Conservation (phyloP, 2,113 vertebrate genomes). For the Aptenodytes patagonicus region DNA sequence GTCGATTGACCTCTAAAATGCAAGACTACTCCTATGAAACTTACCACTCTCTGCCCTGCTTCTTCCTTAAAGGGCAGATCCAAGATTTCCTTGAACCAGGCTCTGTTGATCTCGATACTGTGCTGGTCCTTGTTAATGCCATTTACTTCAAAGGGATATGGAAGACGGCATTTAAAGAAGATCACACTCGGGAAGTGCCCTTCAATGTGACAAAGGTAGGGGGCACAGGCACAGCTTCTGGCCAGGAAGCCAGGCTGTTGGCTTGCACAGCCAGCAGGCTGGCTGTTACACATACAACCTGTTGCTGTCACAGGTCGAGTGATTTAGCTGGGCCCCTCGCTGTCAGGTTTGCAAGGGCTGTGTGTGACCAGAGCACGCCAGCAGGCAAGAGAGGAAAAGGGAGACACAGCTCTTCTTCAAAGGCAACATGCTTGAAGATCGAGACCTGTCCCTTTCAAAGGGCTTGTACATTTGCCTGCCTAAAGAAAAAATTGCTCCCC, state of each 20-base stretch:
- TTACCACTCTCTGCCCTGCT: neutral
- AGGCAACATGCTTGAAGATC: neutral
- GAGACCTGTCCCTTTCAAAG: neutral
- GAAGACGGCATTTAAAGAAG: neutral
- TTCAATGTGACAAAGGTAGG: conserved; percentile 36
- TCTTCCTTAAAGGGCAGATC: conserved; percentile 75
- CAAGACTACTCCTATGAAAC: neutral
- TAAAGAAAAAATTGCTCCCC: neutral
- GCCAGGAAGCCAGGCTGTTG: neutral
- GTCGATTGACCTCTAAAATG: neutral
- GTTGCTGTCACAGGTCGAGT: neutral
- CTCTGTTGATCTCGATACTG: conserved; percentile 58
- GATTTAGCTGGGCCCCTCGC: neutral
- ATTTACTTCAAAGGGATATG: conserved; percentile 42
- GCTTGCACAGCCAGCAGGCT: neutral
- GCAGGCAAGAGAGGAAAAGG: neutral
- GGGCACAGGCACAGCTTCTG: fast-evolving
- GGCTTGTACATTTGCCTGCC: neutral
- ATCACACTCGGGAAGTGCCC: neutral
- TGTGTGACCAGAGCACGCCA: neutral
- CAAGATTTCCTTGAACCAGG: conserved; percentile 74
- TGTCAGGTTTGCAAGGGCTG: neutral
- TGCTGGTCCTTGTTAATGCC: conserved; percentile 71
- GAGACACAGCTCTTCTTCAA: neutral
- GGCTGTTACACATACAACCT: neutral